Conservation (phyloP, 2,113 vertebrate genomes). For the Willisornis vidua region DNA sequence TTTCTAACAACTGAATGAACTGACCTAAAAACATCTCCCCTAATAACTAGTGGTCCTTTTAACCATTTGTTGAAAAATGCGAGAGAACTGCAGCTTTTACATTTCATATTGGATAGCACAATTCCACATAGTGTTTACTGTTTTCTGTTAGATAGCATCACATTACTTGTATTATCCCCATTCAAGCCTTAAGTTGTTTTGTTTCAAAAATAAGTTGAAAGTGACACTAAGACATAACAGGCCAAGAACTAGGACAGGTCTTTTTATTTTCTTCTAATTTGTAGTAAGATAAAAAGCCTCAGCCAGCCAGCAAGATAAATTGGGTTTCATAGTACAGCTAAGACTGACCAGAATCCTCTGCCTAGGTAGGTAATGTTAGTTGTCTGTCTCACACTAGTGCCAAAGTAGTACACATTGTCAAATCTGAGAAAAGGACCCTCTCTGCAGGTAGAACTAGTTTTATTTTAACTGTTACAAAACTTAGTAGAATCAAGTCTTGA, state of each 20-base stretch:
- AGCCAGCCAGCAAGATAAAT: conserved; percentile 9
- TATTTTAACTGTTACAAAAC: not conserved
- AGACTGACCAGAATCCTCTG: not conserved
- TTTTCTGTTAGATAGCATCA: conserved; percentile 69
- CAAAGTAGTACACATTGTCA: not conserved
- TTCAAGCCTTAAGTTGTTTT: conserved; percentile 66
- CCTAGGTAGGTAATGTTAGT: not conserved
- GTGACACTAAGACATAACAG: conserved; percentile 39
- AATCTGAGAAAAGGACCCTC: not conserved
- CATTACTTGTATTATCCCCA: conserved; percentile 67
- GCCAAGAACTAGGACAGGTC: conserved; percentile 60
- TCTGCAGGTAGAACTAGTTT: not conserved
- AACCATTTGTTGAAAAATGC: conserved; percentile 72
- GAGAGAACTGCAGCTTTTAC: conserved; percentile 51
- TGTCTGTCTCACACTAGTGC: not conserved
- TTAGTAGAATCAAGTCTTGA: not conserved
- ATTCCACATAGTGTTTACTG: conserved; percentile 70
- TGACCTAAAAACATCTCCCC: conserved; percentile 76
- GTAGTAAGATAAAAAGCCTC: not conserved
- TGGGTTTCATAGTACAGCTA: not conserved
- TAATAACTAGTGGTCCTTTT: conserved; percentile 75
- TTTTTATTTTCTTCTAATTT: not conserved
- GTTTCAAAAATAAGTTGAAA: conserved; percentile 45
- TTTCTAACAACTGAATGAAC: conserved; percentile 70
- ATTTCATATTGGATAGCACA: conserved; percentile 57